Evolutionary conservation across 2,113 vertebrate species (phyloP), one percentile per base, ranked within the genome.

Genomic region (Pterophyllum scalare): DNA sequence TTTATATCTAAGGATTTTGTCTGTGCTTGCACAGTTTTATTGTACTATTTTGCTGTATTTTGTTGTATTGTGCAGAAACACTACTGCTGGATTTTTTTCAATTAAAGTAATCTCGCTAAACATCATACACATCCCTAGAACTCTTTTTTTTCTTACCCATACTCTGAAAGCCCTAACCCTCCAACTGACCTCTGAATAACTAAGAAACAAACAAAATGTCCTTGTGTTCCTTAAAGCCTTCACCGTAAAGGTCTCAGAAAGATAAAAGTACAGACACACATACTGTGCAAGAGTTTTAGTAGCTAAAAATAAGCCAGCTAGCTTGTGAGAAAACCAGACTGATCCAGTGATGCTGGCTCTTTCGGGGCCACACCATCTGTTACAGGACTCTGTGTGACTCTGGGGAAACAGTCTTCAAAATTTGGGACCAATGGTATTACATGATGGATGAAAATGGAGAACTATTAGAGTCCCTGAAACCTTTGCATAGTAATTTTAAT

Each of bases 271-370:
- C 43, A 72, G 65, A 72, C 65, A 72, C 61, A 38, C 24, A 72
- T 13, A 72, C 43, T 31, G 24, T 52, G 65, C 43, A 19, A 72
- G 65, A 31, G 0, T 72, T 72, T 72, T 10, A 72, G 26, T 26
- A 72, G 17, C 65, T 72, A 72, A 72, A 72, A 72, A 72, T 72
- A 72, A 72, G 65, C 6, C 24, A 72, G 40, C 65, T n/a, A 52
- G 43, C 43, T 52, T 7, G 22, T 72, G 43, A 72, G 65, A 72
- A 72, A 72, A 52, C 26, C 43, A 52, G 43, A 31, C 65, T 72
- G 43, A 12, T 52, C 52, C 65, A 72, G 26, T 52, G 65, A 72
- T 72, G 65, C 20, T 72, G 65, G 65, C 65, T 72, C 43, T 72
- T 72, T 72, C 52, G 65, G 65, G 65, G 43, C 65, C 65, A n/a